Base-by-base conservation (phyloP, 2,113 vertebrate species). In the Lampris megalopsis region DNA sequence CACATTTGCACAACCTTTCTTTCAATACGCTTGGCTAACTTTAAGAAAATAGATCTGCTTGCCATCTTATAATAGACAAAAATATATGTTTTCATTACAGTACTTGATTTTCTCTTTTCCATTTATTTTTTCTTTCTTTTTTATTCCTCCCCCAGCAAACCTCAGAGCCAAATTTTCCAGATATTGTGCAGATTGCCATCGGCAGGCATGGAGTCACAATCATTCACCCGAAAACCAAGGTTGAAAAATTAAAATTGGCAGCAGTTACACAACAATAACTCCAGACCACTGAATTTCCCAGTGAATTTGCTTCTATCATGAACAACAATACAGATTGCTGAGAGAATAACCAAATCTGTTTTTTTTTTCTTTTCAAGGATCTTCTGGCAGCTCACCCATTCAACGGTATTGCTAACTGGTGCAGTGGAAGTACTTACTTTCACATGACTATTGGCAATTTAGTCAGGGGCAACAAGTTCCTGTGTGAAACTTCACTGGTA, bases 401-500 rank as follows among this genome's bases (percentile, higher is more conserved):
- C 88, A 99, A 95, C 86, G 96, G 95, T 87, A 97, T 99, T 9
- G 95, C 97, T 63, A 99, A 92, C 73, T 99, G 98, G 98, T 96
- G 96, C 93, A 99, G 98, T 10, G 98, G 98, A 2, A 98, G 96
- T 88, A 99, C 98, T 0, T 99, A 98, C 77, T 99, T 99, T 70
- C 98, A 99, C 90, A 97, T 99, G 97, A 97, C 94, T 0, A 83
- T 97, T 50, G 98, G 97, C 59, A 97, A 86, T 80, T 92, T 99
- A 80, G 94, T 97, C 54, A 94, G 92, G 53, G 96, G 97, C 43
- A 97, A 69, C 80, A 96, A 97, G 73, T 92, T 99, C 84, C 92
- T 99, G 52, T 99, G 97, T 49, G 98, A 99, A 89, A 99, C 98
- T 0, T 99, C 97, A 2, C 86, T 98, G 97, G 98, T 99, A 92